Evolutionary conservation across 2,797 vertebrate genomes (phyloP).

Genomic region (Diplodus sargus): DNA sequence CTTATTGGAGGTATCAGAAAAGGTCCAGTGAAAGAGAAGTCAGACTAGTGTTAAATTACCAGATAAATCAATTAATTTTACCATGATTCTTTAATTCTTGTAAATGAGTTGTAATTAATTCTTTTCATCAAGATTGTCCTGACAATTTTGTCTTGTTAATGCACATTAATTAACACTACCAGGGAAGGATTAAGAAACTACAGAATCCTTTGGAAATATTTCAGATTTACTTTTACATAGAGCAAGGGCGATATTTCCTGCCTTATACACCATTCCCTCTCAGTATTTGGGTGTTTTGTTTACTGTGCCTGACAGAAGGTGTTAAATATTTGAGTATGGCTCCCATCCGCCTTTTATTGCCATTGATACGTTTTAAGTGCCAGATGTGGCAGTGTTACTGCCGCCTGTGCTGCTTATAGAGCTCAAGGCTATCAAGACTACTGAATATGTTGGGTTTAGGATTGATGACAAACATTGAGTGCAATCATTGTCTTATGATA

Average conservation of each 20-base stretch:
- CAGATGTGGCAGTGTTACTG: slow-evolving; percentile 36
- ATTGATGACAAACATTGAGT: slow-evolving; percentile 3
- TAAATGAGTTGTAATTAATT: neutral
- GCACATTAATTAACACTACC: neutral
- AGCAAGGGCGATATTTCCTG: slow-evolving; percentile 13
- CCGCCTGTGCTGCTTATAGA: neutral
- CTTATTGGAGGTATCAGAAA: neutral
- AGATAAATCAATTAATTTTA: neutral
- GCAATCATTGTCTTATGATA: slow-evolving; percentile 18
- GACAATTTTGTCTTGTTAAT: neutral
- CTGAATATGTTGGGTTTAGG: slow-evolving; percentile 12
- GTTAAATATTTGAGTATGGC: slow-evolving; percentile 46
- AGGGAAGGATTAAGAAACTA: neutral
- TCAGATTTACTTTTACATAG: neutral
- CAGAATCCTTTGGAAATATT: neutral
- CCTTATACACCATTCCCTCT: slow-evolving; percentile 10
- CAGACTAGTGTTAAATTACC: neutral
- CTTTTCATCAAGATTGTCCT: neutral
- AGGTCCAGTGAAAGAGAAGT: neutral
- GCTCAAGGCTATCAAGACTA: slow-evolving; percentile 1
- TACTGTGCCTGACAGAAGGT: slow-evolving; percentile 35
- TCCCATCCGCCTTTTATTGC: slow-evolving; percentile 40
- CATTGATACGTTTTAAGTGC: slow-evolving; percentile 44
- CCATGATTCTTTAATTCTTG: neutral
- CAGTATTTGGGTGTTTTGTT: slow-evolving; percentile 30